Base-by-base conservation (phyloP, 2,888 invertebrate genomes). In the Phengaris arion region DNA sequence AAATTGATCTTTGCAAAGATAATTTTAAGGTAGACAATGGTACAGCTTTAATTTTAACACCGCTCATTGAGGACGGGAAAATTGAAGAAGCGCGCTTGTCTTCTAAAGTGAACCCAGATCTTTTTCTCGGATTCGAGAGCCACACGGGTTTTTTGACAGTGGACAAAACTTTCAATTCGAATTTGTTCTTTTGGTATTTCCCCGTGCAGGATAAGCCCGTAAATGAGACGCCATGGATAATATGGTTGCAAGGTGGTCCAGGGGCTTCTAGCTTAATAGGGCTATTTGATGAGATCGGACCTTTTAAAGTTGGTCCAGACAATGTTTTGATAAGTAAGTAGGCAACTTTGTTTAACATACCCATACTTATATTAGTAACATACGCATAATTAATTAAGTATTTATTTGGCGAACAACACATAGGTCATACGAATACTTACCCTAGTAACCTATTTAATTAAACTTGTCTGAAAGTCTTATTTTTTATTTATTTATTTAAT, bases 201-300 rank as follows among this genome's bases (percentile, higher is more conserved):
- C 97, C 97, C 0, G 86, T 87, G 46, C 79, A 84, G 68, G 82
- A 85, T 7, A 90, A 93, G 81, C 89, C 90, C 0, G 85, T 88
- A 46, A 85, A 84, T 51, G 85, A 88, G 51, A 90, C 85, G 22
- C 98, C 98, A 0, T 92, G 98, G 83, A 94, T 97, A 10, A 95
- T 98, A 78, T 98, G 98, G 98, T 91, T 98, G n/a, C 96, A 98
- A 94, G 98, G 98, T 8, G 98, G 98, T 0, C 98, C 98, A 0
- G 98, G 95, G 0, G 96, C 95, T 0, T 96, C 97, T 0, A 96
- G 96, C 75, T 74, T 93, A 82, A 85, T 84, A 0, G 93, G 92
- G 0, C 81, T 93, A 6, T 93, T 93, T 74, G 88, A 91, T 48
- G 92, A 93, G 81, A 84, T 92, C n/a, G 93, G 93, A 6, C 93